Conservation (phyloP, 2,888 invertebrate genomes). For the Euplagia quadripunctaria region DNA sequence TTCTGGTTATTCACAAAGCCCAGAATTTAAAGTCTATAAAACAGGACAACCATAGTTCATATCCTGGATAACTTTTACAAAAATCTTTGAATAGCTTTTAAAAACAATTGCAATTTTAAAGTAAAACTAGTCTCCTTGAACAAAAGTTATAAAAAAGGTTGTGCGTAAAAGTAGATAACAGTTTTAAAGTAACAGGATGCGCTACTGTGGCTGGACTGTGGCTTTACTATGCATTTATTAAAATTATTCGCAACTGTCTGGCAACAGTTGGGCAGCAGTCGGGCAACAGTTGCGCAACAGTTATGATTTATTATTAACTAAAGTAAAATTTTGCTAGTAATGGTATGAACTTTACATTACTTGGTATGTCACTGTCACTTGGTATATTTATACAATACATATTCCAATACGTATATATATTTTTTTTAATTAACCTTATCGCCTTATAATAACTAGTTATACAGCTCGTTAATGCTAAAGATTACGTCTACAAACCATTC, state of each 20-base stretch:
- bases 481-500: conserved; percentile 6
- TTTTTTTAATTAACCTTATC: conserved; percentile 8
- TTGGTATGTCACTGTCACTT: background rate
- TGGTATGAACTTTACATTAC: background rate
- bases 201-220: background rate
- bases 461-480: conserved; percentile 4
- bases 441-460: conserved; percentile 1
- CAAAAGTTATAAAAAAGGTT: background rate
- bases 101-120: background rate
- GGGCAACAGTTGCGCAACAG: background rate
- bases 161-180: background rate
- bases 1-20: too few relatives aligned
- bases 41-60: background rate
- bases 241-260: background rate
- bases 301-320: background rate
- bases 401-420: background rate
- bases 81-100: background rate
- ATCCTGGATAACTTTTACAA: too few relatives aligned
- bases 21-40: background rate
- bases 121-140: background rate
- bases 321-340: background rate
- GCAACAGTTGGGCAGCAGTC: background rate
- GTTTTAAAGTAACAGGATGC: background rate
- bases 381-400: conserved; percentile 8
- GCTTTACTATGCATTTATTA: background rate